Evolutionary conservation across 64 coral and sea anemone genomes (phyloP).

Genomic region (Catalaphyllia jardinei): DNA sequence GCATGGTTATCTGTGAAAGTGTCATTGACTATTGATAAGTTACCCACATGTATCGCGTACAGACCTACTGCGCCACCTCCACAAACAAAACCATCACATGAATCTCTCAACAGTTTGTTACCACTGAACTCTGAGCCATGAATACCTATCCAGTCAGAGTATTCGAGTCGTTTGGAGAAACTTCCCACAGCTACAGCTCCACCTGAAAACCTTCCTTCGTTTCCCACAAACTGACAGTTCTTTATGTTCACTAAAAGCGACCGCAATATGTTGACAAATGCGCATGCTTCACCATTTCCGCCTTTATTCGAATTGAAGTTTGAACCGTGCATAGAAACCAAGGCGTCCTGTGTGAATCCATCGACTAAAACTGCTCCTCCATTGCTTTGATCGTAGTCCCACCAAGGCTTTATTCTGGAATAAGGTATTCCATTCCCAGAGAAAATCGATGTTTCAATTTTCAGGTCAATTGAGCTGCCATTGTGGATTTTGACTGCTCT

Average conservation of each 20-base stretch:
- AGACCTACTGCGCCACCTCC: background rate
- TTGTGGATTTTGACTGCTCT: background rate
- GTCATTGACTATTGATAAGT: background rate
- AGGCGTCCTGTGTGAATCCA: background rate
- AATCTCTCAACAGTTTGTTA: background rate
- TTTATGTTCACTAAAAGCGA: background rate
- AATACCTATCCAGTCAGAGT: background rate
- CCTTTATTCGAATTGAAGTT: background rate
- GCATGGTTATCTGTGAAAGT: background rate
- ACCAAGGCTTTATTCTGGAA: too few species aligned
- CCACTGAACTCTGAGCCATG: background rate
- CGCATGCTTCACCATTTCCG: background rate
- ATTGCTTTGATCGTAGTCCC: background rate
- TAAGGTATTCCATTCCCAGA: background rate
- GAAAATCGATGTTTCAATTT: background rate
- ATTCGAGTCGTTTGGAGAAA: too few species aligned
- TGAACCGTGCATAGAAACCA: conserved; percentile 13
- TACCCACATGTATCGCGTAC: background rate
- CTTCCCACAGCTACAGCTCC: background rate
- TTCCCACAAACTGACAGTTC: background rate
- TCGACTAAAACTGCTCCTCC: background rate
- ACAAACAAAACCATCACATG: background rate
- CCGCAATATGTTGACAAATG: background rate
- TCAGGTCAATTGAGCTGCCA: background rate
- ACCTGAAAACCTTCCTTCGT: background rate